Base-by-base conservation (phyloP, 92 coral and sea anemone species). In the Zoanthus solanderi region DNA sequence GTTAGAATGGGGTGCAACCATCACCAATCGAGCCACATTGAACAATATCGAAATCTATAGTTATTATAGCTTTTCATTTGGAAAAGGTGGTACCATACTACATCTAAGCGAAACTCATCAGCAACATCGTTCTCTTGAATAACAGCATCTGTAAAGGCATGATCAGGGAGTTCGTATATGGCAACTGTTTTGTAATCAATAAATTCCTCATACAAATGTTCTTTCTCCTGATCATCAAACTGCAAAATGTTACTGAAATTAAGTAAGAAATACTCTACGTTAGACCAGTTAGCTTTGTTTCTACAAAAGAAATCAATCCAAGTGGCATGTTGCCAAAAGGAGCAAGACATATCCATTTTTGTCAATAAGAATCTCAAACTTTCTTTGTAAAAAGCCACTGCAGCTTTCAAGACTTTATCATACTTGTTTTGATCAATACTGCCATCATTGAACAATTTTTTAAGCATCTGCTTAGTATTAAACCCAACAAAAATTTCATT, bases 21-120 rank as follows among this genome's bases (percentile, higher is more conserved):
- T 11, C 14, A 73, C 87, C 30, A 69, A 44, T 32, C 52, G 68
- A 6, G 78, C 78, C 3, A 83, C 78, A 68, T 71, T 17, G 47
- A 71, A 84, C 30, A 84, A 17, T 12, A 37, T 71, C 50, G 78
- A 47, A 84, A 71, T 47, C 79, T 71, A 78, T 71, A 84, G 31
- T 47, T 32, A 23, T 71, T 84, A 42, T 79, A 65, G 34, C 67
- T 68, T 29, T 68, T 84, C 37, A 84, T 44, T 16, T 73, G 37
- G 48, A 71, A 78, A 18, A 84, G 77, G 56, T 68, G 61, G 52
- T 84, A 84, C 87, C 87, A 84, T 29, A 84, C 71, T n/a, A 76
- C 77, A 76, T 84, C 87, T 29, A 84, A 71, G 23, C 79, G 69
- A 79, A 71, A 84, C 14, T 84, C 87, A 45, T 78, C 88, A 71